Evolutionary conservation across 2,113 vertebrate genomes (phyloP).

Genomic region (Phaethon lepturus): DNA sequence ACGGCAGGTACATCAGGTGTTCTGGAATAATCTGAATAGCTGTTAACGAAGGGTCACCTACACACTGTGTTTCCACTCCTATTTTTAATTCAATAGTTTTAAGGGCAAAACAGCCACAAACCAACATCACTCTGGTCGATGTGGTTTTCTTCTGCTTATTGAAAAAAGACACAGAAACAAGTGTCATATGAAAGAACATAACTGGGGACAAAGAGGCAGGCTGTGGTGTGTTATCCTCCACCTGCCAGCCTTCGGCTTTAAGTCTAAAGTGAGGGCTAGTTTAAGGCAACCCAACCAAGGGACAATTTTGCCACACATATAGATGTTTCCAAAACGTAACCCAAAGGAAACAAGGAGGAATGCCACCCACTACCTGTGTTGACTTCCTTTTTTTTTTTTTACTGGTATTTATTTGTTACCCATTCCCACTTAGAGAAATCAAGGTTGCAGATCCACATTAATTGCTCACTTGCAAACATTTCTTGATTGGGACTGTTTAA

Average conservation of each 20-base stretch:
- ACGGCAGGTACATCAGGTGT: background rate
- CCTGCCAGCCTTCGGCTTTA: background rate
- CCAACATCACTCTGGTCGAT: accelerated
- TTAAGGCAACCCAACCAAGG: background rate
- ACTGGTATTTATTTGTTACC: background rate
- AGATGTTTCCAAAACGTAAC: background rate
- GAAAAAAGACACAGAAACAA: background rate
- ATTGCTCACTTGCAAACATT: background rate
- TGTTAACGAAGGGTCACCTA: background rate
- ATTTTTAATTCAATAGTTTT: background rate
- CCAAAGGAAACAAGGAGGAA: background rate
- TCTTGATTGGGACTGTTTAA: background rate
- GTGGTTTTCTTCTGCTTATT: background rate
- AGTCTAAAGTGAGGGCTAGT: accelerated
- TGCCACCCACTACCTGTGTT: too few relatives aligned
- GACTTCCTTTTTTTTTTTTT: background rate
- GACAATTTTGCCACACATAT: background rate
- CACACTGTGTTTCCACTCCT: background rate
- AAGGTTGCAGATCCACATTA: background rate
- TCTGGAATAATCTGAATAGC: background rate
- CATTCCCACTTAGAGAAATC: background rate
- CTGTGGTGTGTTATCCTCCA: accelerated
- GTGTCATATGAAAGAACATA: accelerated
- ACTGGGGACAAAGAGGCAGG: background rate
- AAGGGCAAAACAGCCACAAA: background rate